Evolutionary conservation across 2,888 invertebrate species (phyloP).

Genomic region (Pandemis heparana): DNA sequence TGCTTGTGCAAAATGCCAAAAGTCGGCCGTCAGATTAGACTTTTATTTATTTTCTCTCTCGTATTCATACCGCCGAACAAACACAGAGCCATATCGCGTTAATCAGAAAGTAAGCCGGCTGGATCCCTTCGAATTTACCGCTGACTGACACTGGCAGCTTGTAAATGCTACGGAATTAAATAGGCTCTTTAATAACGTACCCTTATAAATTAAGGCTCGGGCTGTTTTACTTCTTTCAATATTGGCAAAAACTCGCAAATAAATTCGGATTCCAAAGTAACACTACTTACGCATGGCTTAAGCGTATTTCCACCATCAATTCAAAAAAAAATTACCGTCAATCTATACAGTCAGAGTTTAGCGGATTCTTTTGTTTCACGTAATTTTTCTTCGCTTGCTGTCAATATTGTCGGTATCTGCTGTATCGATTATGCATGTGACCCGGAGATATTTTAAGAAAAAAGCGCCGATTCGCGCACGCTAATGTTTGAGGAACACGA

Average conservation of each 20-base stretch:
- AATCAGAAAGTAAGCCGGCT: conserved; percentile 32
- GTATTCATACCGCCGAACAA: conserved; percentile 38
- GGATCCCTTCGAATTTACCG: conserved; percentile 30
- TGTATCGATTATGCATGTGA: conserved; percentile 60
- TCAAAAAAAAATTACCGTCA: no score
- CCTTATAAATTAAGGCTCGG: not conserved
- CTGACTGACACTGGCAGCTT: conserved; percentile 27
- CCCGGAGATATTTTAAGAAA: conserved; percentile 68
- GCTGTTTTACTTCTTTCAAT: not conserved
- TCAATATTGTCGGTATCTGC: conserved; percentile 2
- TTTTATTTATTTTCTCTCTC: conserved; percentile 42
- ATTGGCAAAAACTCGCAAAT: not conserved
- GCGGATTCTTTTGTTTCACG: not conserved
- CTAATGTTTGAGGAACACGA: conserved; percentile 70
- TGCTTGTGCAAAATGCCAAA: conserved; percentile 62
- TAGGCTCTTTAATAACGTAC: conserved; percentile 5
- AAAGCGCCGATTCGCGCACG: conserved; percentile 67
- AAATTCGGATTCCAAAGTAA: no score
- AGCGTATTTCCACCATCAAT: no score
- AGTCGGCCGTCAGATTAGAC: conserved; percentile 50
- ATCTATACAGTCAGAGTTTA: no score
- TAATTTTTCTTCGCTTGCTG: not conserved
- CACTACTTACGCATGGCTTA: no score
- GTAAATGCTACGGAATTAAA: conserved; percentile 16
- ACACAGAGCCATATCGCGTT: conserved; percentile 33